Evolutionary conservation across 2,888 invertebrate species (phyloP).

Genomic region (Amiota minor): DNA sequence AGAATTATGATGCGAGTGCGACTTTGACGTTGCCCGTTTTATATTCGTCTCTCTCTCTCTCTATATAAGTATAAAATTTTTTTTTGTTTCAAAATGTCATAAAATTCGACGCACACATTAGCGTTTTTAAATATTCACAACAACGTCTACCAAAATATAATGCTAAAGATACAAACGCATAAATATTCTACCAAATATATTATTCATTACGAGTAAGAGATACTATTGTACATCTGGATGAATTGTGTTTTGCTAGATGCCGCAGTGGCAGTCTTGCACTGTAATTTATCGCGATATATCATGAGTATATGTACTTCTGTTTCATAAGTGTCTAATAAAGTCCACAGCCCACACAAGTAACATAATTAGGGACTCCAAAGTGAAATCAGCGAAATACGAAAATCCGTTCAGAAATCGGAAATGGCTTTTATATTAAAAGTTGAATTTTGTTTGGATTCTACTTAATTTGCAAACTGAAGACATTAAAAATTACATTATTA

Average conservation of each 20-base stretch:
- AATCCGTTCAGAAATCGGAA: too few species aligned
- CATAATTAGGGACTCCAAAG: not conserved
- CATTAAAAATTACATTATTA: too few species aligned
- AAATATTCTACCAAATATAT: too few species aligned
- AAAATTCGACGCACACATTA: constrained; percentile 71
- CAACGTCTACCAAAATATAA: constrained; percentile 7
- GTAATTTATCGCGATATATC: not conserved
- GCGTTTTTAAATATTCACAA: constrained; percentile 42
- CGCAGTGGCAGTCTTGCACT: constrained; percentile 30
- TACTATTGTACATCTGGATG: too few species aligned
- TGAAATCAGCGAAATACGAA: too few species aligned
- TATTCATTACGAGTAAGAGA: too few species aligned
- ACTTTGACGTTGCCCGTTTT: constrained; percentile 30
- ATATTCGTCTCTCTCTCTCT: constrained; percentile 34
- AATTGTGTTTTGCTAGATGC: constrained; percentile 24
- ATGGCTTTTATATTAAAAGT: too few species aligned
- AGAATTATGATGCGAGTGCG: constrained; percentile 64
- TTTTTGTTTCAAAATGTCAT: constrained; percentile 57
- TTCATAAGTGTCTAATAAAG: not conserved
- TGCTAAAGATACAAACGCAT: too few species aligned
- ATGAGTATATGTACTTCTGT: not conserved
- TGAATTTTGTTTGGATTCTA: too few species aligned
- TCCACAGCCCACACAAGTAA: not conserved
- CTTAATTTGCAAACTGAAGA: too few species aligned
- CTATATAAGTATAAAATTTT: too few species aligned